Evolutionary conservation across 2,113 vertebrate species (phyloP).

Genomic region (Vulpes vulpes): DNA sequence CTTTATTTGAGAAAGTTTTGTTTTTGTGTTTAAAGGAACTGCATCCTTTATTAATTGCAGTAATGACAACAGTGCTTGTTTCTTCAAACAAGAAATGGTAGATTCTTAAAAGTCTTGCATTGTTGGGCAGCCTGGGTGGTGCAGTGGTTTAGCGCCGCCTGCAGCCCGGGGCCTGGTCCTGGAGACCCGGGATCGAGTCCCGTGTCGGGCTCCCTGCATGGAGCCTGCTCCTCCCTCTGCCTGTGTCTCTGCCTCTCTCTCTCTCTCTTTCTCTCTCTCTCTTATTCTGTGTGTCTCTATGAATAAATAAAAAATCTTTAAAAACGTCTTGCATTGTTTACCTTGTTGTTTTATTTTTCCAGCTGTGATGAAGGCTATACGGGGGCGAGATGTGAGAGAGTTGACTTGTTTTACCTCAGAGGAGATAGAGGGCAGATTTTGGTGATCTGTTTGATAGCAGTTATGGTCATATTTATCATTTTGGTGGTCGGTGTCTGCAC

Average conservation of each 20-base stretch:
- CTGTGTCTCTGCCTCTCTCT: too few relatives aligned
- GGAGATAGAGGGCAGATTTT: conserved; percentile 87
- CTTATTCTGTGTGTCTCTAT: too few relatives aligned
- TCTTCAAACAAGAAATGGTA: not conserved
- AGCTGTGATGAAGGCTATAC: conserved; percentile 91
- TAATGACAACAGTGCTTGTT: not conserved
- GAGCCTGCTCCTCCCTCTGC: too few relatives aligned
- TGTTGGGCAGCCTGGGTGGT: not conserved
- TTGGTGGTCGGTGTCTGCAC: conserved; percentile 89
- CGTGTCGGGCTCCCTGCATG: too few relatives aligned
- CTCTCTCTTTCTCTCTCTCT: too few relatives aligned
- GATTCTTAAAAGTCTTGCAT: not conserved
- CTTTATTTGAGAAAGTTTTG: not conserved
- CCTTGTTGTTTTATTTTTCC: conserved; percentile 7
- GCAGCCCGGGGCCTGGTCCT: too few relatives aligned
- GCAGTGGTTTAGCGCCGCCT: too few relatives aligned
- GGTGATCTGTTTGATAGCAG: conserved; percentile 87
- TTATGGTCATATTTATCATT: conserved; percentile 89
- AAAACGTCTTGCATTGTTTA: not conserved
- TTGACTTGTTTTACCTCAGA: conserved; percentile 85
- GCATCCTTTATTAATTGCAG: not conserved
- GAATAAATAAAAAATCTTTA: too few relatives aligned
- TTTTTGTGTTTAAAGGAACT: not conserved
- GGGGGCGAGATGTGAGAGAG: conserved; percentile 90
- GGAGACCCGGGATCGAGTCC: too few relatives aligned